phyloP scores from a whole-genome alignment of 2,888 invertebrate genomes.

The Pinctada fucata region DNA sequence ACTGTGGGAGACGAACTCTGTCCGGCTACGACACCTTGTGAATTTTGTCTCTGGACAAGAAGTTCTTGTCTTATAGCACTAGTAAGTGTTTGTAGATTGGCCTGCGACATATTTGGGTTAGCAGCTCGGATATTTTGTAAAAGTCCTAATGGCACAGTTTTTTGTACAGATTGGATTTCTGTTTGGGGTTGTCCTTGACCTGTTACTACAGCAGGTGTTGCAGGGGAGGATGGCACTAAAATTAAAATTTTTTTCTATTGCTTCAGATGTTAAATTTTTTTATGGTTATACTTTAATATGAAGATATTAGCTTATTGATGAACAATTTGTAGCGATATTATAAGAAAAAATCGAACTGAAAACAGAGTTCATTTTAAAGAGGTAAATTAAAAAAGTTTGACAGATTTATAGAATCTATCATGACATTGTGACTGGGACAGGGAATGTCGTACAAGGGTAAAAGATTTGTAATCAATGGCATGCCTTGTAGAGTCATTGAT shows the following conservation, averaged over 20 bases:
- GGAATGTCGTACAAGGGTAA: no score
- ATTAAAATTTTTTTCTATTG: background rate
- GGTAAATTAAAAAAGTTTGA: no score
- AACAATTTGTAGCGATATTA: no score
- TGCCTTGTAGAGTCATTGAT: no score
- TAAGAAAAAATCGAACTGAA: no score
- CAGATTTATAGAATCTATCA: no score
- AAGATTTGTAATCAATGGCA: no score
- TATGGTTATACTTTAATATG: no score
- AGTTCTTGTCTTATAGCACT: constrained; percentile 43
- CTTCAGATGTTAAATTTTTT: no score
- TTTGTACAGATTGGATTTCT: constrained; percentile 22
- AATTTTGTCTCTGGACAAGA: constrained; percentile 36
- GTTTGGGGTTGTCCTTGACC: constrained; percentile 7
- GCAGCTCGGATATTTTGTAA: constrained; percentile 35
- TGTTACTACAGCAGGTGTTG: constrained; percentile 6
- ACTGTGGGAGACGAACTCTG: constrained; percentile 29
- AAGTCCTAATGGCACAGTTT: constrained; percentile 31
- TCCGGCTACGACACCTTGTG: constrained; percentile 29
- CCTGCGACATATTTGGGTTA: constrained; percentile 18
- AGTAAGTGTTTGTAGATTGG: constrained; percentile 28
- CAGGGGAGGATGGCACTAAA: background rate
- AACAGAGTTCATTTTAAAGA: no score
- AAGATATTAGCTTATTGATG: no score
- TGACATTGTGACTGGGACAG: no score